These are phyloP conservation scores for Cuculus canorus DNA, from an alignment of 2,797 vertebrate genomes.

Conservation along the genomic window DNA sequence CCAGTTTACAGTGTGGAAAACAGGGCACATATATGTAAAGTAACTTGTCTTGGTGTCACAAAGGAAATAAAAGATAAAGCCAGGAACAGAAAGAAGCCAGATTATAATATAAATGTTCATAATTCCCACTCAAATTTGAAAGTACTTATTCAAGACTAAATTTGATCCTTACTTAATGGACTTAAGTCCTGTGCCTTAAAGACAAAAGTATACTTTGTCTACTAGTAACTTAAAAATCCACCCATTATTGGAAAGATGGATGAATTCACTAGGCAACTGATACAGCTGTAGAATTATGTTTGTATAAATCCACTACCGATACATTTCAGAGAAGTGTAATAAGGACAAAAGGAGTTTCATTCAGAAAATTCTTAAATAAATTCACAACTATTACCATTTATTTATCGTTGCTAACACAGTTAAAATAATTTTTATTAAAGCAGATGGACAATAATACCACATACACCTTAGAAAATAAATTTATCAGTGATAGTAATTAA, in stretches of 20 bases:
- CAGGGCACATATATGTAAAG: background rate
- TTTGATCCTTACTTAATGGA: background rate
- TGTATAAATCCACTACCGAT: background rate
- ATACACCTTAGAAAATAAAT: background rate
- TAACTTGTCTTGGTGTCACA: background rate
- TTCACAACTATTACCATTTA: background rate
- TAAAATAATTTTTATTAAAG: background rate
- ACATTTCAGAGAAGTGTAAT: background rate
- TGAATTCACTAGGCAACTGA: background rate
- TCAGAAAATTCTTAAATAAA: background rate
- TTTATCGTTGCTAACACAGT: background rate
- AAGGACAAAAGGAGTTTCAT: background rate
- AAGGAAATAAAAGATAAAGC: background rate
- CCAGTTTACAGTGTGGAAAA: background rate
- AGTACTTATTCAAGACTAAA: background rate
- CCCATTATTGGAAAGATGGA: background rate
- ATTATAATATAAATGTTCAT: background rate
- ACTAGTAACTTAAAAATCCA: background rate
- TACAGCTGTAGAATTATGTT: background rate
- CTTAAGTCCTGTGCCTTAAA: background rate
- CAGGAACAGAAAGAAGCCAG: background rate
- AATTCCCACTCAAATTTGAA: background rate
- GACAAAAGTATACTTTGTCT: background rate
- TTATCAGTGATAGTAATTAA: background rate
- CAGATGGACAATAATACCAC: background rate